Percentiles rank a stretch among this genome's conserved stretches.
Evolutionary conservation across 2,888 invertebrate species (phyloP).

Genomic region (Stenchaetothrips biformis): DNA sequence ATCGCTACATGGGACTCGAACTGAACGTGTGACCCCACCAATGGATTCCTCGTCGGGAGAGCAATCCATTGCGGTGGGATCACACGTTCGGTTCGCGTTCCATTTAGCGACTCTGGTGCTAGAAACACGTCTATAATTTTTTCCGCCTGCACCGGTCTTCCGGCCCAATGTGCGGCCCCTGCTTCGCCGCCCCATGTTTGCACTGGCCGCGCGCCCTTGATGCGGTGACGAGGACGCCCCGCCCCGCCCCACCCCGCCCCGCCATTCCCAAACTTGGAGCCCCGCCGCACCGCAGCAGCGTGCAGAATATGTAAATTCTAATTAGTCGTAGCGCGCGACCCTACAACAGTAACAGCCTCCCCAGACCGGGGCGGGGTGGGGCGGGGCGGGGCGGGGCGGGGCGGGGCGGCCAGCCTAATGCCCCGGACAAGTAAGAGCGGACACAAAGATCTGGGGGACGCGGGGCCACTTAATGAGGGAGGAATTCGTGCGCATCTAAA

Average conservation of each 20-base stretch:
- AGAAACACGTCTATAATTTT: no score
- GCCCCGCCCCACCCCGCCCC: neutral
- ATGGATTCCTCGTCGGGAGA: no score
- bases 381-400: neutral
- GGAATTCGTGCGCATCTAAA: slow-evolving; percentile 24
- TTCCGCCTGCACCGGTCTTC: no score
- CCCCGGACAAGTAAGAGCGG: slow-evolving; percentile 16
- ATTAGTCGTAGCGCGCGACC: neutral
- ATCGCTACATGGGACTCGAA: no score
- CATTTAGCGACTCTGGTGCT: no score
- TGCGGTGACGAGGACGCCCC: neutral
- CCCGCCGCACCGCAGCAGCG: neutral
- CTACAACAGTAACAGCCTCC: slow-evolving; percentile 14
- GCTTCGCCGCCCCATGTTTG: no score
- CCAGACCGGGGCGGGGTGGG: neutral
- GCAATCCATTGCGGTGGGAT: no score
- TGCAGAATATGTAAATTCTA: slow-evolving; percentile 23
- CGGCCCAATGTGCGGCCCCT: no score
- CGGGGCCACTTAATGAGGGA: slow-evolving; percentile 8
- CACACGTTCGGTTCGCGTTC: no score
- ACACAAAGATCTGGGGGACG: neutral
- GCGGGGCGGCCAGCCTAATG: neutral
- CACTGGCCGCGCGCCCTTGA: neutral
- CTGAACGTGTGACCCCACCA: no score
- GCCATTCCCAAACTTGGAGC: neutral